A percentile compares a stretch with the other conserved stretches of the same genome.
phyloP scores from a whole-genome alignment of 2,888 invertebrate species.

The Microplitis deprimator region DNA sequence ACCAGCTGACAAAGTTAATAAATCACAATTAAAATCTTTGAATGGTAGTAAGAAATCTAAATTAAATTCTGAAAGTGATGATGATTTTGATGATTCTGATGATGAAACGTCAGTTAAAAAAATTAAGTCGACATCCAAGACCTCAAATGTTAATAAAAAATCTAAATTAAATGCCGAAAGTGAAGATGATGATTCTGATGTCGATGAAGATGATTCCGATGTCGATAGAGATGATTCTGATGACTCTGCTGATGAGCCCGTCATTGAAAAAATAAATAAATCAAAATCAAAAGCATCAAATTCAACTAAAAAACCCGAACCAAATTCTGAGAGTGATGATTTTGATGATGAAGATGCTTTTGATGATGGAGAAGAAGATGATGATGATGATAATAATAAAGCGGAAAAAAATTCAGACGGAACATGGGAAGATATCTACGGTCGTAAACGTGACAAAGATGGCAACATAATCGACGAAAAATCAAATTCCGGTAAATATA shows the following conservation, averaged over 20 bases:
- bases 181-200: constrained; percentile 44
- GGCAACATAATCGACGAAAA: constrained; percentile 81
- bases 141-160: no score
- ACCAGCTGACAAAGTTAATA: constrained; percentile 50
- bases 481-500: constrained; percentile 76
- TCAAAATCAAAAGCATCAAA: constrained; percentile 36
- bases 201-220: constrained; percentile 38
- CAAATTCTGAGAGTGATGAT: constrained; percentile 34
- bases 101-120: background rate
- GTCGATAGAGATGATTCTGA: constrained; percentile 39
- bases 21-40: constrained; percentile 39
- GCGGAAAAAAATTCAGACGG: constrained; percentile 46
- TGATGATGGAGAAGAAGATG: constrained; percentile 6
- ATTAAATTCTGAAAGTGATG: constrained; percentile 34
- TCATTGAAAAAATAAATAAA: constrained; percentile 41
- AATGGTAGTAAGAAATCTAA: constrained; percentile 52
- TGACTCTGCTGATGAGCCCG: constrained; percentile 26
- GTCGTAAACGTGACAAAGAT: constrained; percentile 84
- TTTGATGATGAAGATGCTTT: constrained; percentile 42
- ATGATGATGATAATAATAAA: background rate
- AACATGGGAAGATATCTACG: constrained; percentile 94
- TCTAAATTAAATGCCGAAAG: constrained; percentile 30
- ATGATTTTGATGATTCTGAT: constrained; percentile 39
- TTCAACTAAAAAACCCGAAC: constrained; percentile 40
- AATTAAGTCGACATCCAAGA: no score